phyloP scores from a whole-genome alignment of 2,888 invertebrate genomes.

The Teinopalpus imperialis region DNA sequence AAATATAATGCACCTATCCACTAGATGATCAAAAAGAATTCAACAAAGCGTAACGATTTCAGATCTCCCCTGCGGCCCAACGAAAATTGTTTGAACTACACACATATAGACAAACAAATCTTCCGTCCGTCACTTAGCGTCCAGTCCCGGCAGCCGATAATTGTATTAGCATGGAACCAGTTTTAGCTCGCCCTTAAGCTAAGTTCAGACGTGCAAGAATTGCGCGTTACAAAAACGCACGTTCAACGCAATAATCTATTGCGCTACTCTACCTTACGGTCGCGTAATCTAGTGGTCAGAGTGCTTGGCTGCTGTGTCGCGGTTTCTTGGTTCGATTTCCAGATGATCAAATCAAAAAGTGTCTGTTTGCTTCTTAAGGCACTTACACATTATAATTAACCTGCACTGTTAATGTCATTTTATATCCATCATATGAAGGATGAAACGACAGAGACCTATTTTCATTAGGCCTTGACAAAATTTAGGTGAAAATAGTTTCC shows the following conservation, averaged over 20 bases:
- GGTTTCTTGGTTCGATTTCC: too few species aligned
- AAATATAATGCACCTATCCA: background rate
- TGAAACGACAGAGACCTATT: too few species aligned
- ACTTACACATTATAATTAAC: too few species aligned
- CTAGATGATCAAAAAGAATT: slow-evolving; percentile 11
- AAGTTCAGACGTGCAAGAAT: slow-evolving; percentile 5
- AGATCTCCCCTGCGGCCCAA: slow-evolving; percentile 1
- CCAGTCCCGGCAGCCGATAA: slow-evolving; percentile 51
- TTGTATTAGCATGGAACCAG: slow-evolving; percentile 63
- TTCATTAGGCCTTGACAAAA: too few species aligned
- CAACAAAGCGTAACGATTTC: slow-evolving; percentile 7
- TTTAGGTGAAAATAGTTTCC: too few species aligned
- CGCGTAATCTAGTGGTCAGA: too few species aligned
- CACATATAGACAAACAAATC: slow-evolving; percentile 13
- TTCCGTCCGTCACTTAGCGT: slow-evolving; percentile 42
- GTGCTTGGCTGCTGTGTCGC: too few species aligned
- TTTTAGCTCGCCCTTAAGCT: slow-evolving; percentile 39
- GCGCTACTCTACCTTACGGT: too few species aligned
- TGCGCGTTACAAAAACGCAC: background rate
- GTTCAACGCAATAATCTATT: background rate
- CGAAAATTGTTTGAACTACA: slow-evolving; percentile 11
- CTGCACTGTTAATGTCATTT: too few species aligned
- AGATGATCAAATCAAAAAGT: too few species aligned
- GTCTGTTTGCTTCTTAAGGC: too few species aligned
- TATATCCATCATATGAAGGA: too few species aligned